Conservation (phyloP, 2,113 vertebrate genomes). For the Hydropotes inermis region DNA sequence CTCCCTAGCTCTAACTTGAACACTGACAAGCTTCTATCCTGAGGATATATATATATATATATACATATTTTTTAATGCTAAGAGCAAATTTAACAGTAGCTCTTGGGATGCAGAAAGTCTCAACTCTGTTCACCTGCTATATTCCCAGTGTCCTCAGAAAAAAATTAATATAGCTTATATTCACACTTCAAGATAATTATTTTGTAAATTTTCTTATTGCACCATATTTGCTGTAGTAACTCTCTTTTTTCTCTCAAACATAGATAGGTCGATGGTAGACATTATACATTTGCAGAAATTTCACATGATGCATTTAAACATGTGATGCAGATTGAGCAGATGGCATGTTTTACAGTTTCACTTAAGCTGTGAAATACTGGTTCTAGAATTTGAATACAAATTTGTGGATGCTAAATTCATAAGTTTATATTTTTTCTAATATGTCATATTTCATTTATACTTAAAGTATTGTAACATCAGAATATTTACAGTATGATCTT, state of each 20-base stretch:
- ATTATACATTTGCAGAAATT: not conserved
- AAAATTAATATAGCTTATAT: not conserved
- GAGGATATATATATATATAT: constrained; percentile 14
- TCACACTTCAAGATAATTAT: not conserved
- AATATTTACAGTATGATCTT: not conserved
- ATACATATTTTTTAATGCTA: not conserved
- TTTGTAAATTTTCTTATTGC: not conserved
- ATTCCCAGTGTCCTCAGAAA: not conserved
- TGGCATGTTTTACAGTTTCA: constrained; percentile 36
- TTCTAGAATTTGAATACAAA: constrained; percentile 43
- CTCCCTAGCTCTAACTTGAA: constrained; percentile 3
- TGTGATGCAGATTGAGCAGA: constrained; percentile 30
- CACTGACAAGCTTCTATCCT: constrained; percentile 41
- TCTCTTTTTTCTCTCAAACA: not conserved
- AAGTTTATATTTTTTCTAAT: not conserved
- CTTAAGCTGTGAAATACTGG: constrained; percentile 45
- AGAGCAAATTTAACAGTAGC: constrained; percentile 39
- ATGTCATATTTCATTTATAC: not conserved
- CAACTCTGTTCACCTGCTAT: not conserved
- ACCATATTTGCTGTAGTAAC: not conserved
- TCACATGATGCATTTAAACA: not conserved
- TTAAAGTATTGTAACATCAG: not conserved
- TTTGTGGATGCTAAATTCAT: constrained; percentile 15
- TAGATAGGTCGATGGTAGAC: not conserved
- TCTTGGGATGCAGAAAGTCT: not conserved